These are phyloP conservation scores for Luffia ferchaultella DNA, from an alignment of 2,888 invertebrate species.

Conservation along the genomic window DNA sequence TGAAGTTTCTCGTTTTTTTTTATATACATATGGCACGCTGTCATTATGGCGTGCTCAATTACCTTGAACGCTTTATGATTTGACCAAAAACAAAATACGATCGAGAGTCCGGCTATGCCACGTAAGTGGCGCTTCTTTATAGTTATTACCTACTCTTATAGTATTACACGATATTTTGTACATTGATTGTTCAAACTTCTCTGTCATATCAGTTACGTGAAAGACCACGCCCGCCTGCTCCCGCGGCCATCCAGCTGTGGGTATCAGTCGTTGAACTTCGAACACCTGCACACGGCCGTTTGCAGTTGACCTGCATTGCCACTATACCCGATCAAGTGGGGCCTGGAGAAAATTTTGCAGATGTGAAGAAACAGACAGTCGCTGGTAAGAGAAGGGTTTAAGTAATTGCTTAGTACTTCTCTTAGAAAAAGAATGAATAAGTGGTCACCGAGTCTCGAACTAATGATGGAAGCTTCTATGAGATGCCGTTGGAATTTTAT, in stretches of 20 bases:
- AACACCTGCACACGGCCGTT: slow-evolving; percentile 72
- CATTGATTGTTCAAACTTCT: too few species aligned
- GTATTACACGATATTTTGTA: too few species aligned
- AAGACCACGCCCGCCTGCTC: slow-evolving; percentile 39
- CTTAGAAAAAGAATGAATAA: too few species aligned
- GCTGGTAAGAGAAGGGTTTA: slow-evolving; percentile 61
- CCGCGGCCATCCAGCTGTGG: slow-evolving; percentile 74
- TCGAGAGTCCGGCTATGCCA: too few species aligned
- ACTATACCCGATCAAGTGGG: slow-evolving; percentile 81
- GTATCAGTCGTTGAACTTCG: slow-evolving; percentile 77
- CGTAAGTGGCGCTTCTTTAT: too few species aligned
- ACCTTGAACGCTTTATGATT: too few species aligned
- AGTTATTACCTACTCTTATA: too few species aligned
- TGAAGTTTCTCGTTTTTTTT: too few species aligned
- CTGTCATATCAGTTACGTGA: slow-evolving; percentile 47
- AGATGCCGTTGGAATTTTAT: slow-evolving; percentile 8
- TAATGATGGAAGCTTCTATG: slow-evolving; percentile 14
- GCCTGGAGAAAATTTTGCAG: slow-evolving; percentile 76
- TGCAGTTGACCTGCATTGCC: slow-evolving; percentile 78
- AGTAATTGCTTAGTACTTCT: background rate
- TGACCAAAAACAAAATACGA: too few species aligned
- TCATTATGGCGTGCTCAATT: too few species aligned
- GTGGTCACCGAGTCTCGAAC: slow-evolving; percentile 5
- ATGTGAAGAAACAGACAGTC: slow-evolving; percentile 75
- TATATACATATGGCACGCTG: too few species aligned